These are phyloP conservation scores for Actinia equina DNA, from an alignment of 64 coral and sea anemone species.

Conservation along the genomic window DNA sequence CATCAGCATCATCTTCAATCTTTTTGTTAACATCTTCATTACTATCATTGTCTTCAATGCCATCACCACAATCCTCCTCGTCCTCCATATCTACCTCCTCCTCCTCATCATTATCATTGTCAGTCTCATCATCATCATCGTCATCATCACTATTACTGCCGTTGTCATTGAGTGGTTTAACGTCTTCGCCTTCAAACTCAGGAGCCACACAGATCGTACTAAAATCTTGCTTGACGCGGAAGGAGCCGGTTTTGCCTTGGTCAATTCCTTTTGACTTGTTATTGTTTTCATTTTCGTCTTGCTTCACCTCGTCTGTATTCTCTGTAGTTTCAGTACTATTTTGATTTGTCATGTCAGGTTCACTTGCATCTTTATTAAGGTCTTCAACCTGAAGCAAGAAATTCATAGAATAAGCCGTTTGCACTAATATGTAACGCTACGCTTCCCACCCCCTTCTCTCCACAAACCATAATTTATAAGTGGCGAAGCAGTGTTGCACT, in stretches of 20 bases:
- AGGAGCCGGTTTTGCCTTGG: not conserved
- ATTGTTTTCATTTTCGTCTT: not conserved
- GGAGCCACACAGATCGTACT: slow-evolving; percentile 59
- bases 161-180: slow-evolving; percentile 47
- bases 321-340: not conserved
- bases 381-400: not conserved
- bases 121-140: not conserved
- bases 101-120: slow-evolving; percentile 11
- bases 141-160: not conserved
- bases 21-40: not conserved
- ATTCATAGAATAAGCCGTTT: no score
- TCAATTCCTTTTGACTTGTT: not conserved
- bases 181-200: slow-evolving; percentile 89
- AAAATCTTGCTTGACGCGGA: slow-evolving; percentile 87
- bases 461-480: no score
- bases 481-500: no score
- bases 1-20: slow-evolving; percentile 4
- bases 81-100: not conserved
- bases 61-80: not conserved
- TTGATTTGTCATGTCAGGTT: not conserved
- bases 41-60: slow-evolving; percentile 13
- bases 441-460: no score
- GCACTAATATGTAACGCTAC: no score
- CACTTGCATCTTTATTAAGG: not conserved
- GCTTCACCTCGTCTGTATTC: no score